These are phyloP conservation scores for Pseudomyrmex dendroicus DNA, from an alignment of 1,140 invertebrate species.

Conservation along the genomic window DNA sequence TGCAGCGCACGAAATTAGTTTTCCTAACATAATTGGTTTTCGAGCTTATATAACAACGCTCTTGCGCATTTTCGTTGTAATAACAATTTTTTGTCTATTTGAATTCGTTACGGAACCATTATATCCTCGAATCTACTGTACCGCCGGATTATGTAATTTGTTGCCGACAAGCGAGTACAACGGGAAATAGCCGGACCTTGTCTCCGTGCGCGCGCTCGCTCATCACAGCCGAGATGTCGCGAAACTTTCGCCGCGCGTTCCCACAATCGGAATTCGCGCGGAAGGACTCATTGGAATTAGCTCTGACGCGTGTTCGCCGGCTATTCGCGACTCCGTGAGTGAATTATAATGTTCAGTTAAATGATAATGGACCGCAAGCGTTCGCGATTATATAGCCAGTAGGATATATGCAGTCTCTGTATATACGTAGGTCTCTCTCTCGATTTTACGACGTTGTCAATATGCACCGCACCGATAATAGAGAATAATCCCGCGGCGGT, in stretches of 20 bases:
- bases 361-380: conserved; percentile 35
- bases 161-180: background rate
- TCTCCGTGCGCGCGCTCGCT: background rate
- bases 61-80: conserved; percentile 21
- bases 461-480: conserved; percentile 37
- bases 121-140: conserved; percentile 2
- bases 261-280: conserved; percentile 22
- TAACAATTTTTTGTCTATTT: conserved; percentile 32
- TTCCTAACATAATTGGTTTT: background rate
- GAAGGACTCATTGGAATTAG: conserved; percentile 38
- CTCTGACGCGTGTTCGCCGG: background rate
- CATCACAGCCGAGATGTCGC: background rate
- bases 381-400: background rate
- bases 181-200: background rate
- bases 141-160: conserved; percentile 41
- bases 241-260: conserved; percentile 1
- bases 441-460: conserved; percentile 47
- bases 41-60: background rate
- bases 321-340: conserved; percentile 17
- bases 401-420: conserved; percentile 3
- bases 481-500: conserved; percentile 37
- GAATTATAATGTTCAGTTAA: conserved; percentile 16
- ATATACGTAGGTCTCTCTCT: background rate
- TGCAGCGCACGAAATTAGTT: conserved; percentile 22
- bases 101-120: background rate